Conservation (phyloP, 2,888 invertebrate genomes). For the Bombylius major region DNA sequence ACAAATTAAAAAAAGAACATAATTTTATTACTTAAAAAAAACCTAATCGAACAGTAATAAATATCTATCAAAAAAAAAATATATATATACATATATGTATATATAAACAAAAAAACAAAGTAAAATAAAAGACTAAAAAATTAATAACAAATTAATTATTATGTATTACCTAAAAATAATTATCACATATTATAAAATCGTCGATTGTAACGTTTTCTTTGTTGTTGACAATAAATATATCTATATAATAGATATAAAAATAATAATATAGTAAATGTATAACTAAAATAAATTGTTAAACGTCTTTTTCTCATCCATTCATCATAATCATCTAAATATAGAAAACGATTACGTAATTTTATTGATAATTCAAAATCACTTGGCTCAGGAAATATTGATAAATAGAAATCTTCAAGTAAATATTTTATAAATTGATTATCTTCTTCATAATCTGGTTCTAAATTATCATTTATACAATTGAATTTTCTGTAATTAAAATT, state of each 20-base stretch:
- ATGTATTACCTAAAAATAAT: no score
- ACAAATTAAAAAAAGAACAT: no score
- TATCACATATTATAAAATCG: not conserved
- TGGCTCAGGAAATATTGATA: constrained; percentile 55
- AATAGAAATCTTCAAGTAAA: constrained; percentile 60
- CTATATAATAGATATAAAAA: not conserved
- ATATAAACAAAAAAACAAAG: no score
- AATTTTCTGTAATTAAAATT: constrained; percentile 50
- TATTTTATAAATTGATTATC: constrained; percentile 56
- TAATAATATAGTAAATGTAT: not conserved
- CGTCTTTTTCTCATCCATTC: constrained; percentile 26
- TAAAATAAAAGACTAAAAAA: no score
- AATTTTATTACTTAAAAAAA: no score
- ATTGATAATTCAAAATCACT: constrained; percentile 60
- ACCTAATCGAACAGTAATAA: no score
- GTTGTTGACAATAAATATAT: not conserved
- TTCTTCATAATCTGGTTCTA: constrained; percentile 46
- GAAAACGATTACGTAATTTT: constrained; percentile 56
- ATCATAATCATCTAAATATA: constrained; percentile 28
- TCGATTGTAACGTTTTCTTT: not conserved
- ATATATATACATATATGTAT: no score
- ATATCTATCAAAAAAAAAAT: no score
- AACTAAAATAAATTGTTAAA: not conserved
- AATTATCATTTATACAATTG: constrained; percentile 67
- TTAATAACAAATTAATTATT: no score